phyloP scores from a whole-genome alignment of 92 coral and sea anemone species.

The Actinostola sp. region DNA sequence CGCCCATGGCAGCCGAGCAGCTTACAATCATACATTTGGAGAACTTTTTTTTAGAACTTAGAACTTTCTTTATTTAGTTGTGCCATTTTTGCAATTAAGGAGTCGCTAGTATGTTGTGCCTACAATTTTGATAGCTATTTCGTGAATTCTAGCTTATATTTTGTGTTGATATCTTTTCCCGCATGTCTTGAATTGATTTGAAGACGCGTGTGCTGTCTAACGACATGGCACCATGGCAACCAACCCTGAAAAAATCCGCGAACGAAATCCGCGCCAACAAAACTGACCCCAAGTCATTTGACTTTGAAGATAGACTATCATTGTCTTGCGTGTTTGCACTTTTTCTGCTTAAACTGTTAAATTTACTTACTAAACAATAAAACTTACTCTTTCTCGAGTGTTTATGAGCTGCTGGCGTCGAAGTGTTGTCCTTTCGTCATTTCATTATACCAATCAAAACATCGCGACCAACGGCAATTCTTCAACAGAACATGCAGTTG shows the following conservation, averaged over 20 bases:
- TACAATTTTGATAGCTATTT: background rate
- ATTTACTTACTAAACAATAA: background rate
- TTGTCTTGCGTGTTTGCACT: background rate
- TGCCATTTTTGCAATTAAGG: too few relatives aligned
- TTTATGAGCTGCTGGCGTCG: background rate
- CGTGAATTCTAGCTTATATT: background rate
- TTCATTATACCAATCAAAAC: background rate
- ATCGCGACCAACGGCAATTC: too few relatives aligned
- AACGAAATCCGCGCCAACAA: background rate
- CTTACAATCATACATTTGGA: too few relatives aligned
- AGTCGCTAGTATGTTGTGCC: too few relatives aligned
- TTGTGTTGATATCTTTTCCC: background rate
- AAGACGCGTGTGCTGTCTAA: background rate
- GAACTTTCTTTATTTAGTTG: too few relatives aligned
- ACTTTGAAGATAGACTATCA: background rate
- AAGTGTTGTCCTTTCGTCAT: background rate
- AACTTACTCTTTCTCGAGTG: background rate
- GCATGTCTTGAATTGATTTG: background rate
- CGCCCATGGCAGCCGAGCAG: too few relatives aligned
- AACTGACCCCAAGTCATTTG: background rate
- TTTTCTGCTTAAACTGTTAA: background rate
- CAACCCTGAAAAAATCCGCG: background rate
- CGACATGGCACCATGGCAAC: constrained; percentile 12
- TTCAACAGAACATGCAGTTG: background rate
- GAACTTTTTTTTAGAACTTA: too few relatives aligned